Percentiles rank a stretch among this genome's conserved stretches.
Evolutionary conservation across 2,113 vertebrate species (phyloP).

Genomic region (Gorsachius goisagi): DNA sequence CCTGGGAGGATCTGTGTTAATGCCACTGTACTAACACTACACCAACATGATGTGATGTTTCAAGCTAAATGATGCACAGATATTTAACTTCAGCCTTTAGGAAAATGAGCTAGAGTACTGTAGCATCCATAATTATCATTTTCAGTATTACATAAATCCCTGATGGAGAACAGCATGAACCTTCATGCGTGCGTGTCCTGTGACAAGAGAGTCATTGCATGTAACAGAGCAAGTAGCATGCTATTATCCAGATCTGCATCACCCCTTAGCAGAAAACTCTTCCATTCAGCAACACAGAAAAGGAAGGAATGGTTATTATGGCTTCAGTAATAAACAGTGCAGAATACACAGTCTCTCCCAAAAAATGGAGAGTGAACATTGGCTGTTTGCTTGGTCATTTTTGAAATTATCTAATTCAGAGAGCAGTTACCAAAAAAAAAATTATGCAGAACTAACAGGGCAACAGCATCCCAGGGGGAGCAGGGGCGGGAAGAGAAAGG

Average conservation of each 20-base stretch:
- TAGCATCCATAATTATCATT: background rate
- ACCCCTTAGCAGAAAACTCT: background rate
- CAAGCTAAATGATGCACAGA: background rate
- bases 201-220: background rate
- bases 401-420: background rate
- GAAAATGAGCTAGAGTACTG: background rate
- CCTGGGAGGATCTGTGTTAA: background rate
- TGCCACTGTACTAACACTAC: background rate
- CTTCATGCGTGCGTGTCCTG: accelerated
- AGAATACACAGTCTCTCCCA: background rate
- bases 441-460: background rate
- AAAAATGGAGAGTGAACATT: background rate
- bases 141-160: background rate
- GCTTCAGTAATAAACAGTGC: background rate
- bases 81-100: background rate
- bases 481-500: background rate
- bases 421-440: background rate
- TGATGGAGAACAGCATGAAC: background rate
- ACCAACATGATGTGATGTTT: background rate
- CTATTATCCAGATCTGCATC: background rate
- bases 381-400: background rate
- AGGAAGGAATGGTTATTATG: background rate
- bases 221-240: background rate
- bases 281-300: background rate
- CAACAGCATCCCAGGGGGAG: background rate